A percentile compares a stretch with the other conserved stretches of the same genome.
These are phyloP conservation scores for Enteromius unitaeniatus DNA, from an alignment of 2,797 vertebrate genomes.

Conservation along the genomic window DNA sequence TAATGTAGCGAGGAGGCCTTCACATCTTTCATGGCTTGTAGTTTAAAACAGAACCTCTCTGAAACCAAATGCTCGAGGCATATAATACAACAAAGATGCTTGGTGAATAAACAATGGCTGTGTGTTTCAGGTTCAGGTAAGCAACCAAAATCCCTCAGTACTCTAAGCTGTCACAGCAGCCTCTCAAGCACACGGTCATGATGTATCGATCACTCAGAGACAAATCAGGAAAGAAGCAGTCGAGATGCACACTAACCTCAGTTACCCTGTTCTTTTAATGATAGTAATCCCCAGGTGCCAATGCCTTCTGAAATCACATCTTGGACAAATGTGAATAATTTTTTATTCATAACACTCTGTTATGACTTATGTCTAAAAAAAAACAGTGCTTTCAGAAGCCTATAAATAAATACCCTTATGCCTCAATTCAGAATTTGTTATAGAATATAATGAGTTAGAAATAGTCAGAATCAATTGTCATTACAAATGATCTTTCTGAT, in stretches of 20 bases:
- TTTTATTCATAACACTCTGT: not conserved
- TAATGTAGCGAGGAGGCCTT: slow-evolving; percentile 50
- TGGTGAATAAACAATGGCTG: slow-evolving; percentile 37
- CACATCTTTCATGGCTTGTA: slow-evolving; percentile 43
- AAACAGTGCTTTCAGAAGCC: not conserved
- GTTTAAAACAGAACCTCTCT: slow-evolving; percentile 53
- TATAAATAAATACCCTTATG: not conserved
- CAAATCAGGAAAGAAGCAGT: not conserved
- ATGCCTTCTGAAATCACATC: slow-evolving; percentile 15
- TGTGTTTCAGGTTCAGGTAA: not conserved
- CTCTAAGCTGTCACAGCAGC: slow-evolving; percentile 15
- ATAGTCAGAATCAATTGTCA: not conserved
- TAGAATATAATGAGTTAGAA: not conserved
- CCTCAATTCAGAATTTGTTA: not conserved
- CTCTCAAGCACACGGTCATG: not conserved
- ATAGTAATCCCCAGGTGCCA: not conserved
- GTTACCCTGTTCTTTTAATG: slow-evolving; percentile 2
- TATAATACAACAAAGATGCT: slow-evolving; percentile 12
- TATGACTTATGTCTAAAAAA: not conserved
- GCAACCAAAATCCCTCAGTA: slow-evolving; percentile 9
- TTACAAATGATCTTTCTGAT: not conserved
- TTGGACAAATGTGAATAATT: not conserved
- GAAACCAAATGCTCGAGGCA: slow-evolving; percentile 30
- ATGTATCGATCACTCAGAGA: slow-evolving; percentile 8
- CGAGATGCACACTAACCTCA: not conserved